Percentiles rank a stretch among this genome's conserved stretches.
phyloP scores from a whole-genome alignment of 2,113 vertebrate species.

The Passer montanus region DNA sequence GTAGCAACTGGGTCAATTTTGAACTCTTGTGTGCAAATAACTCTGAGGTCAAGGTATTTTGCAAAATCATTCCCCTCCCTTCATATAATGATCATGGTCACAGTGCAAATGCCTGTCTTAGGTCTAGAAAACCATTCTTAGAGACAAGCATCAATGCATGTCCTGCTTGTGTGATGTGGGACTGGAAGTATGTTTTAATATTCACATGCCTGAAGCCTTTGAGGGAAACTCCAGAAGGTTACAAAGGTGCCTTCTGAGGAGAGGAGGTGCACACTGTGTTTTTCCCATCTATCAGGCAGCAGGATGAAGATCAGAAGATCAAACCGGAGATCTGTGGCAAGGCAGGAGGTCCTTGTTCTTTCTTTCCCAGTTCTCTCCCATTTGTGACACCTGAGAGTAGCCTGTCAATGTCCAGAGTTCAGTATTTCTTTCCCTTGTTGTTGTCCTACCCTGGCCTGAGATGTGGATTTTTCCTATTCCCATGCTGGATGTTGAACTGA shows the following conservation, averaged over 20 bases:
- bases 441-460: not conserved
- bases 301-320: not conserved
- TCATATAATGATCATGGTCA: not conserved
- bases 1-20: not conserved
- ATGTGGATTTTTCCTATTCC: not conserved
- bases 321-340: not conserved
- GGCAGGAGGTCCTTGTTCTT: not conserved
- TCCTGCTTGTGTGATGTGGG: not conserved
- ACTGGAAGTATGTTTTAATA: conserved; percentile 18
- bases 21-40: not conserved
- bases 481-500: not conserved
- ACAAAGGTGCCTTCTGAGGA: not conserved
- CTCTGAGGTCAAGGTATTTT: not conserved
- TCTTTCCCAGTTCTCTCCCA: not conserved
- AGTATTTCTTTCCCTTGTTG: not conserved
- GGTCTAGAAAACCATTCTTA: not conserved
- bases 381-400: not conserved
- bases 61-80: not conserved
- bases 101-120: not conserved
- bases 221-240: not conserved
- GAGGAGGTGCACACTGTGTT: not conserved
- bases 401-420: not conserved
- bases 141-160: not conserved
- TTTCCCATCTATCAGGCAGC: not conserved
- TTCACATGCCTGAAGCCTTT: not conserved